Base-by-base conservation (phyloP, 2,797 vertebrate species). In the Graptemys geographica region DNA sequence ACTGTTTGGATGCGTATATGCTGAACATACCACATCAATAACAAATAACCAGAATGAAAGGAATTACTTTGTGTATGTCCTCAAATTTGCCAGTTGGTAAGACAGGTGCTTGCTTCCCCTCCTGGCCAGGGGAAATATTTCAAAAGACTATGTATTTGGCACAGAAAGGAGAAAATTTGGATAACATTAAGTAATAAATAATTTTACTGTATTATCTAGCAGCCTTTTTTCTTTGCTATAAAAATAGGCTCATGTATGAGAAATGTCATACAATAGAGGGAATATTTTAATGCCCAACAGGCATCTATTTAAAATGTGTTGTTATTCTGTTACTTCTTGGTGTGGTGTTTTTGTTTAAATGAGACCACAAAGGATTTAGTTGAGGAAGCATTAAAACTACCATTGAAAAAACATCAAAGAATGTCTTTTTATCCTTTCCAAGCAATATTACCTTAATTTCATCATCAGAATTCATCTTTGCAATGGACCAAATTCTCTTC, bases 371-470 rank as follows among this genome's bases (percentile, higher is more conserved):
- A 79, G 82, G 82, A 84, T 80, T 84, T 69, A n/a, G n/a, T 47
- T 79, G 37, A 56, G 8, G 28, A 90, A 79, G 74, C 41, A 90
- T 79, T 56, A 69, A 84, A 69, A 80, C 49, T 55, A 27, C 41
- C 44, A 49, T n/a, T 62, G 65, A 55, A 57, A 16, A 88, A 62
- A 87, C 53, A 93, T 86, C 83, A 95, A 96, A 92, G 55, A 90
- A 82, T 37, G 5, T 78, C 52, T 79, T 94, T 92, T 88, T 65
- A 84, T 55, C 83, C 51, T 92, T 81, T 78, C 65, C 49, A 93
- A 81, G 88, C 72, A 86, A 79, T 87, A 92, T 90, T 79, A 88
- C 41, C 37, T 80, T 95, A 85, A 90, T 57, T n/a, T 12, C 62
- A 28, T 52, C 74, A 94, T 88, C 78, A 87, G 56, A 74, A 90